Evolutionary conservation across 2,113 vertebrate genomes (phyloP), one percentile per base, ranked within the genome.

Genomic region (Gracilinanus agilis): DNA sequence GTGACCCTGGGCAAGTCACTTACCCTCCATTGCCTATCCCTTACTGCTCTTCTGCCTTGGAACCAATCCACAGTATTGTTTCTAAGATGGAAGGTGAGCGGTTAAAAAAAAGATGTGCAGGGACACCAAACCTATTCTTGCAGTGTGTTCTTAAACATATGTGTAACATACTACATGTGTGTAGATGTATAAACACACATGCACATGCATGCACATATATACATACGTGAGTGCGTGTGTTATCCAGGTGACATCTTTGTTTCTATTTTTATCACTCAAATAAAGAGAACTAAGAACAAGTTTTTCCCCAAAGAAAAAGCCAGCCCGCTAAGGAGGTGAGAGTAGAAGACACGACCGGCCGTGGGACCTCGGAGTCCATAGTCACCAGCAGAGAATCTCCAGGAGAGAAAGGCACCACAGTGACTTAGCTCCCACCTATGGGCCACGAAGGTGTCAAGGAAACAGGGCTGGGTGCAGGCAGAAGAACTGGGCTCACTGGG

Each of bases 401-500:
- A 49, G 49, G 49, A 75, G 61, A 34, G 29, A 6, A 75, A n/a
- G 34, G 49, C 49, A 75, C 34, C 4, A 12, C 61, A 3, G 11
- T 12, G 29, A 13, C 29, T 67, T 67, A 67, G 27, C 58, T 67
- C 10, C 11, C 11, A 75, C 13, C 11, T 5, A 19, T 83, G 13
- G 34, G 34, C 19, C 67, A n/a, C 2, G 16, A 13, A 19, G 34
- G 34, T 13, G 3, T 67, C 29, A 67, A 34, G 61, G 61, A 34
- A n/a, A 75, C 29, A n/a, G 61, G 0, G 4, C 25, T 58, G 56
- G 25, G 24, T 58, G 25, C 24, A 58, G 56, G 10, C 2, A 21
- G 34, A n/a, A 40, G 93, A 67, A 11, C 75, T 40, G 89, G 75
- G 93, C 94, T 92, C 24, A 53, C n/a, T n/a, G n/a, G n/a, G n/a